Conservation (phyloP, 2,888 invertebrate species). For the Drepanosiphum platanoidis region DNA sequence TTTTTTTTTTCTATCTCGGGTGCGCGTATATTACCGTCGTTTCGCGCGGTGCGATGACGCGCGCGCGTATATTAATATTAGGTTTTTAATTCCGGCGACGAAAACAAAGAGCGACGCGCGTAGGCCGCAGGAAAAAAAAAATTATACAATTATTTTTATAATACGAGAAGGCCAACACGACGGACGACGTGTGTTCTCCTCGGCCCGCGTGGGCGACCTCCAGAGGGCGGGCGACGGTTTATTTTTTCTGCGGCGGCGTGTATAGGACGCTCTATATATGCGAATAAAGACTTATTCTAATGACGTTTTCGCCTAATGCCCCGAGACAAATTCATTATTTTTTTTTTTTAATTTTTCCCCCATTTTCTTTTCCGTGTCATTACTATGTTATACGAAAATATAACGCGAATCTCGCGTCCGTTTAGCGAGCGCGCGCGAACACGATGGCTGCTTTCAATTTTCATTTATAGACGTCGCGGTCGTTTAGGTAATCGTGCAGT, state of each 20-base stretch:
- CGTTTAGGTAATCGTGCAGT: constrained; percentile 18
- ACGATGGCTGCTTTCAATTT: constrained; percentile 30
- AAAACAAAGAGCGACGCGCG: neutral
- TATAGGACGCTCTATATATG: too few relatives aligned
- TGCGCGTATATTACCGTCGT: too few relatives aligned
- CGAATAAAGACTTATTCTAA: neutral
- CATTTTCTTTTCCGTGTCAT: neutral
- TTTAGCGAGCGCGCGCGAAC: neutral
- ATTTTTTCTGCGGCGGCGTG: too few relatives aligned
- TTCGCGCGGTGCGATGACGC: neutral
- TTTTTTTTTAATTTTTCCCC: constrained; percentile 6
- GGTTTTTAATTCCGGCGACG: constrained; percentile 1
- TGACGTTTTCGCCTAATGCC: constrained; percentile 40
- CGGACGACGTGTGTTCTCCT: neutral
- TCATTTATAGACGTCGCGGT: constrained; percentile 26
- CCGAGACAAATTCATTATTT: constrained; percentile 29
- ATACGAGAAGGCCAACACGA: neutral
- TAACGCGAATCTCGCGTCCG: neutral
- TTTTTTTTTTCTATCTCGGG: neutral
- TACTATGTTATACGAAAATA: neutral
- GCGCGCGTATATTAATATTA: neutral
- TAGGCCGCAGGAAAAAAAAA: neutral
- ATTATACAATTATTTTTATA: constrained; percentile 3
- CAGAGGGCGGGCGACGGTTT: neutral
- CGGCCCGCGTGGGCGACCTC: neutral